Evolutionary conservation across 1,140 invertebrate species (phyloP), one percentile per base, ranked within the genome.

Genomic region (Drosophila ananassae): DNA sequence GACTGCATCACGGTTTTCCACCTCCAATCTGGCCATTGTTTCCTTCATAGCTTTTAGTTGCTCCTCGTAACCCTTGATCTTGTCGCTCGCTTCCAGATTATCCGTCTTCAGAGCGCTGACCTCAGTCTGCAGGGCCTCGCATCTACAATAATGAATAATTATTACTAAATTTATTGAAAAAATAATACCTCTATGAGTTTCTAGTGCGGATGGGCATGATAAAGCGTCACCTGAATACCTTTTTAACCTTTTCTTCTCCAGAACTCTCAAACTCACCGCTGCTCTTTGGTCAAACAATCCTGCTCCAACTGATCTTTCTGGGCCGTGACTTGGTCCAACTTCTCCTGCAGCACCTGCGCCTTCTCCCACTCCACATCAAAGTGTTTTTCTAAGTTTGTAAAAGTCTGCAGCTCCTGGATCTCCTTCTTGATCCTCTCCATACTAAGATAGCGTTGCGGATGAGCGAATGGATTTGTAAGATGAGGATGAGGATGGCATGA

Each of bases 1-100:
- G 17, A 87, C 64, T 3, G 81, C 72, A 10, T 80, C 71, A 39
- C 85, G 82, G 51, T 90, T 89, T 74, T 92, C 92, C 52, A 90
- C 50, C 28, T 89, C 85, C 67, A 92, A 58, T 34, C 57, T 73
- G 13, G 79, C 47, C 9, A 79, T 59, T 7, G 56, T 81, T 37
- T 78, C 25, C 22, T 75, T 80, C 9, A 90, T 30, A n/a, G 28
- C 9, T 9, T 68, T 54, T 1, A 91, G 24, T n/a, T 89, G 22
- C 7, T 46, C 25, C 37, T 89, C 83, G 66, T 78, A 82, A 2
- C 54, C 50, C 2, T 21, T 24, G 1, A 83, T 72, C 51, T 78
- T 87, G 0, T 12, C 28, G 54, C 81, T 79, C 8, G 79, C 59
- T 7, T 32, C 28, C 39, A 74, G 17, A 12, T 82, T 82, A 3